Evolutionary conservation across 2,888 invertebrate species (phyloP).

Genomic region (Norana najaformis): DNA sequence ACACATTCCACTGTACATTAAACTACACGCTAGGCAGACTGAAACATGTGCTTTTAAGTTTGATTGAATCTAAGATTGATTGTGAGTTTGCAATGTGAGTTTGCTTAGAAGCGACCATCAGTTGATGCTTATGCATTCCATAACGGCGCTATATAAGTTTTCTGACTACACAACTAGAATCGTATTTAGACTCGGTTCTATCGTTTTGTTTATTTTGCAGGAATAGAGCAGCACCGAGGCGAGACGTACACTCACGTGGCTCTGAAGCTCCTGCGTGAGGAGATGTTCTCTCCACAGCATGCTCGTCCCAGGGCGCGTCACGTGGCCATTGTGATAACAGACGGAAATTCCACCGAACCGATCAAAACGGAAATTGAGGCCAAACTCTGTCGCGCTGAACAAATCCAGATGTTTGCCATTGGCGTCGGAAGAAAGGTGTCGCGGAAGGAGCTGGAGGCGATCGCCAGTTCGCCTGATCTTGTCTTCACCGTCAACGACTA

Average conservation of each 20-base stretch:
- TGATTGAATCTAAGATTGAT: too few species aligned
- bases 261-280: slow-evolving; percentile 24
- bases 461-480: slow-evolving; percentile 29
- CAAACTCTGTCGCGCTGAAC: neutral
- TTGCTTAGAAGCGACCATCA: too few species aligned
- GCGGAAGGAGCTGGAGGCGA: slow-evolving; percentile 30
- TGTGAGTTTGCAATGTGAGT: too few species aligned
- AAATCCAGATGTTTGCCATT: slow-evolving; percentile 32
- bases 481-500: slow-evolving; percentile 33
- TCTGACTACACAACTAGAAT: too few species aligned
- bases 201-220: neutral
- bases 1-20: too few species aligned
- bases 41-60: too few species aligned
- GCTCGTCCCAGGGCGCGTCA: slow-evolving; percentile 30
- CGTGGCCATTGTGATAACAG: slow-evolving; percentile 38
- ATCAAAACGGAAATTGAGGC: slow-evolving; percentile 24
- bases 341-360: slow-evolving; percentile 31
- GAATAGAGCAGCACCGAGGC: slow-evolving; percentile 36
- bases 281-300: slow-evolving; percentile 25
- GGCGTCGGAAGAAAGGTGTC: slow-evolving; percentile 37
- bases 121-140: too few species aligned
- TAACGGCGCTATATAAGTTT: too few species aligned
- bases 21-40: too few species aligned
- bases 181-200: too few species aligned
- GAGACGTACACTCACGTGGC: slow-evolving; percentile 34